Evolutionary conservation across 2,888 invertebrate genomes (phyloP).

Genomic region (Andricus curvator): DNA sequence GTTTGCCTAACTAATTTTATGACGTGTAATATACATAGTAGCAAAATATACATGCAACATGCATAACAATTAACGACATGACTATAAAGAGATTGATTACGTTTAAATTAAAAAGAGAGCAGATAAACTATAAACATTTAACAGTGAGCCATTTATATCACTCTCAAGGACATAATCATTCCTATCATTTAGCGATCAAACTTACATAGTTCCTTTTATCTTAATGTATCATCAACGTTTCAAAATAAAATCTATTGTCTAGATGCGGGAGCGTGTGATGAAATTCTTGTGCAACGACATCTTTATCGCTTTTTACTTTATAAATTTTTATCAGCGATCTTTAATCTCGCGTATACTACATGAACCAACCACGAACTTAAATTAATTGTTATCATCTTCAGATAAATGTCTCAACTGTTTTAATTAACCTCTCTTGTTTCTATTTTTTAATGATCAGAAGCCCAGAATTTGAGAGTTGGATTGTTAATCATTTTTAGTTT

Average conservation of each 20-base stretch:
- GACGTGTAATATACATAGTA: background rate
- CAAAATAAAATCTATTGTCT: conserved; percentile 23
- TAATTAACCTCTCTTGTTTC: no score
- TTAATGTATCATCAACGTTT: background rate
- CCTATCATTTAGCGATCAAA: background rate
- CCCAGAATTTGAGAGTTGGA: background rate
- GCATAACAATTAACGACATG: background rate
- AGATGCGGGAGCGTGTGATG: background rate
- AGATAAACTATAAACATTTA: conserved; percentile 6
- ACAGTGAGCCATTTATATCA: conserved; percentile 16
- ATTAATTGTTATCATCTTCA: no score
- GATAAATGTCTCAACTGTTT: no score
- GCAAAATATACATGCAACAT: background rate
- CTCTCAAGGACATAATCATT: conserved; percentile 17
- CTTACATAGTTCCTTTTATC: background rate
- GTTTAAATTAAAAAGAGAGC: background rate
- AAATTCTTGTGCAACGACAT: conserved; percentile 2
- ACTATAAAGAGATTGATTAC: background rate
- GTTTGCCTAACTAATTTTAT: background rate
- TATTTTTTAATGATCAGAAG: background rate
- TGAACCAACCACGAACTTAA: no score
- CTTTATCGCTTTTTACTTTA: background rate
- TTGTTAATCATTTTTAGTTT: background rate
- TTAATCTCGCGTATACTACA: no score
- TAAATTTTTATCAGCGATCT: conserved; percentile 5